phyloP scores from a whole-genome alignment of 2,113 vertebrate species.

The Poecile atricapillus region DNA sequence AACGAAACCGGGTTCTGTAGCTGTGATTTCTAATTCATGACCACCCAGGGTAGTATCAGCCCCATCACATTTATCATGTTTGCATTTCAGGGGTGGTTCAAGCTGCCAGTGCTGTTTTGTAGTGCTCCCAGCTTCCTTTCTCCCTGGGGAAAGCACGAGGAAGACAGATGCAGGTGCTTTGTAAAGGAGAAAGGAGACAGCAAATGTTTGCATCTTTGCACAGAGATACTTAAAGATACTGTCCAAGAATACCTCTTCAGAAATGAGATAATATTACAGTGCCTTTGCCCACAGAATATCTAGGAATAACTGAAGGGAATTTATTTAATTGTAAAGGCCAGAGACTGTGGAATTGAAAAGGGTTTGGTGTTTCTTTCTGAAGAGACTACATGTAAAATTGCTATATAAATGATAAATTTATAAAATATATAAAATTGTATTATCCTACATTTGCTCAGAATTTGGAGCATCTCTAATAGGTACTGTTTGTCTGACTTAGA shows the following conservation, averaged over 20 bases:
- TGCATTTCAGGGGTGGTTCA: background rate
- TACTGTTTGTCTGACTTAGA: background rate
- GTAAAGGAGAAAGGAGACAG: background rate
- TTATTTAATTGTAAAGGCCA: background rate
- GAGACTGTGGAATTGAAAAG: background rate
- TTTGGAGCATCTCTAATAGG: background rate
- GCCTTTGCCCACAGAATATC: background rate
- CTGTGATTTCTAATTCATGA: background rate
- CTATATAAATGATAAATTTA: too few species aligned
- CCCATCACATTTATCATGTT: fast-evolving
- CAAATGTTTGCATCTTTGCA: background rate
- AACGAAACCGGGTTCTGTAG: background rate
- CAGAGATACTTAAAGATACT: background rate
- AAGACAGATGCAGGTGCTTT: fast-evolving
- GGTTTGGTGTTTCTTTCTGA: background rate
- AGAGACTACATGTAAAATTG: background rate
- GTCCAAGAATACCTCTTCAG: background rate
- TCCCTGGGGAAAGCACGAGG: fast-evolving
- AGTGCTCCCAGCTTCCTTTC: background rate
- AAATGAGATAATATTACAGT: background rate
- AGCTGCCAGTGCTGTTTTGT: background rate
- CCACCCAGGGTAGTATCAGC: background rate
- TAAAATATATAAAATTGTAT: background rate
- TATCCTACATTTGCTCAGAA: background rate
- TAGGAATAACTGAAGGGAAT: background rate